These are phyloP conservation scores for Propithecus perrieri DNA, from an alignment of 2,797 vertebrate species.

Conservation along the genomic window DNA sequence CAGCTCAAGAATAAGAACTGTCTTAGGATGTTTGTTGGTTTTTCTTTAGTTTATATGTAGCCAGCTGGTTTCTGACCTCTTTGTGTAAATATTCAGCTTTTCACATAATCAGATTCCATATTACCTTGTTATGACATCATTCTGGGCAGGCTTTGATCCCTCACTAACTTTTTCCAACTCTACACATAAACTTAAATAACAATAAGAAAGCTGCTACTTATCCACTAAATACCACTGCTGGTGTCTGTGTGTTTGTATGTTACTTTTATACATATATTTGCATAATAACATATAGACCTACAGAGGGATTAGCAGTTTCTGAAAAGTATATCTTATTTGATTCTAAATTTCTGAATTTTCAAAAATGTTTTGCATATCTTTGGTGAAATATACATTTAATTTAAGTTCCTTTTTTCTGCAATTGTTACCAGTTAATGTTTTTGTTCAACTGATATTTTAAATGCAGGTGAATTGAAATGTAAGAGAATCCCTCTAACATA, in stretches of 20 bases:
- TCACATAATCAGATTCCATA: constrained; percentile 61
- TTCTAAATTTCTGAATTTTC: neutral
- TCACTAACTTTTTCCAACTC: constrained; percentile 30
- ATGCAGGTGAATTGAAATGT: neutral
- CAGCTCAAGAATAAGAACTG: constrained; percentile 54
- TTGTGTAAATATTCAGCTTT: constrained; percentile 68
- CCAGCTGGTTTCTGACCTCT: constrained; percentile 75
- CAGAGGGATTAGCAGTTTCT: neutral
- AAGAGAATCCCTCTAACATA: neutral
- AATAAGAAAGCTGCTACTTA: constrained; percentile 13
- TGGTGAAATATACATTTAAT: neutral
- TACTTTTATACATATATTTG: neutral
- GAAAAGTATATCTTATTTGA: neutral
- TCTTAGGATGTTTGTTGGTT: constrained; percentile 67
- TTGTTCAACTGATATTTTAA: neutral
- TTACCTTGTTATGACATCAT: constrained; percentile 60
- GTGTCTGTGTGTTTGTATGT: neutral
- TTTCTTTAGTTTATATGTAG: constrained; percentile 72
- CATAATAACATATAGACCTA: neutral
- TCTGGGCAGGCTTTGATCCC: constrained; percentile 45
- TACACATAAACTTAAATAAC: constrained; percentile 16
- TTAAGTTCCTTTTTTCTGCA: neutral
- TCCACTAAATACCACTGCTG: neutral
- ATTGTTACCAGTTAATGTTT: neutral
- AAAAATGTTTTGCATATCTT: neutral